Base-by-base conservation (phyloP, 2,113 vertebrate species). In the Penelope pileata region DNA sequence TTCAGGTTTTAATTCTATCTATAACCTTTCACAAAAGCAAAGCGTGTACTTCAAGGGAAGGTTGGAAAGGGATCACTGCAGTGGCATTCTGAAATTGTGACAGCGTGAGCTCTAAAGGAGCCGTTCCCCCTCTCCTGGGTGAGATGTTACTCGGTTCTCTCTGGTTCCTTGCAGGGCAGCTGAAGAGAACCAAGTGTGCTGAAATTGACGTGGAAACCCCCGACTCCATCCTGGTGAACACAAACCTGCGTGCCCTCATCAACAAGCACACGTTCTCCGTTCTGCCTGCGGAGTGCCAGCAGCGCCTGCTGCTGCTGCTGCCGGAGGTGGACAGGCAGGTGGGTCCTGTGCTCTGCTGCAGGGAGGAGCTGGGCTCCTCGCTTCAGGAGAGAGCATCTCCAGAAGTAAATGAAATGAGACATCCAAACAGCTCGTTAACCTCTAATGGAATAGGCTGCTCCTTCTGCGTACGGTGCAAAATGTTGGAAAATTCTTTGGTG, bases 201-300 rank as follows among this genome's bases (percentile, higher is more conserved):
- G 99, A 99, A 78, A 99, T 99, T 38, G 99, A 99, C 16, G 99
- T 99, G 91, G 99, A 99, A 96, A 99, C 99, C 0, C 99, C 99
- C 0, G 99, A 99, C 96, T 99, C 99, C 74, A 99, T 99, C 96
- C 97, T 99, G 68, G 99, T 99, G 72, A 99, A 99, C 98, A 99
- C 99, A 47, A 99, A 99, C 97, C 98, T 99, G 76, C 97, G 99
- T 73, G 99, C 99, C 0, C 98, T 99, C 88, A 99, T 99, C 96
- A 99, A 99, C 97, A 99, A 99, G 83, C 99, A 99, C 94, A 99
- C 98, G 0, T 99, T 99, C 97, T 99, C 98, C 0, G 94, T 98
- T 53, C 97, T 99, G 90, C 99, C 99, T 2, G 47, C 97, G 0
- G 99, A 99, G 8, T 98, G 99, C 94, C 99, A 99, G 69, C 99